phyloP scores from a whole-genome alignment of 2,113 vertebrate species.

The Carlito syrichta region DNA sequence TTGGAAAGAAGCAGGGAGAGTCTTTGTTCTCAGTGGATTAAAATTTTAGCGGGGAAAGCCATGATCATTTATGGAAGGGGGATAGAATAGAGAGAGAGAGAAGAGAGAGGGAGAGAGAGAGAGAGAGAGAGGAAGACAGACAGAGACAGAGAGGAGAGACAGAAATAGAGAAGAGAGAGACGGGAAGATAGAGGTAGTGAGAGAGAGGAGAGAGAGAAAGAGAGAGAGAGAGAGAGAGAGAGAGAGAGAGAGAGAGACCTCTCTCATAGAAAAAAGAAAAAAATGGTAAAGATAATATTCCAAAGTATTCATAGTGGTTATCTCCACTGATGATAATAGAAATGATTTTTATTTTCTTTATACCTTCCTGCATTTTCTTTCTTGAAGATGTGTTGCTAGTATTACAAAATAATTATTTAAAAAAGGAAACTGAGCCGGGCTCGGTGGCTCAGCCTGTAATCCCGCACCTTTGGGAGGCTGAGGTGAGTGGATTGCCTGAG shows the following conservation, averaged over 20 bases:
- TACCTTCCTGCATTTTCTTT: not conserved
- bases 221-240: not conserved
- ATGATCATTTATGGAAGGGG: not conserved
- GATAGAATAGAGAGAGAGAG: no score
- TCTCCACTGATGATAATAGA: not conserved
- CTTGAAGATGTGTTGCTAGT: not conserved
- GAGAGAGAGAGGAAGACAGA: not conserved
- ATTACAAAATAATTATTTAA: not conserved
- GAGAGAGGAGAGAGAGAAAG: not conserved
- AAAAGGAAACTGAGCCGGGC: not conserved
- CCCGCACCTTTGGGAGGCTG: no score
- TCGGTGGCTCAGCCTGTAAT: no score
- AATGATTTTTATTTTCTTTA: not conserved
- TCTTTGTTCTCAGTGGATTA: not conserved
- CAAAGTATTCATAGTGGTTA: not conserved
- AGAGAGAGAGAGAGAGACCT: not conserved
- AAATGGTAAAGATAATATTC: not conserved
- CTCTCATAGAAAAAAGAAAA: not conserved
- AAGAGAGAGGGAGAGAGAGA: not conserved
- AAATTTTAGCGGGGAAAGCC: not conserved
- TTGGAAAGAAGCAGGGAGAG: not conserved
- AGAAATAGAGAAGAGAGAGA: no score
- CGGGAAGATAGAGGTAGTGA: no score
- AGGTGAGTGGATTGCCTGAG: no score
- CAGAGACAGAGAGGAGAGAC: not conserved